Evolutionary conservation across 2,113 vertebrate species (phyloP).

Genomic region (Sprattus sprattus): DNA sequence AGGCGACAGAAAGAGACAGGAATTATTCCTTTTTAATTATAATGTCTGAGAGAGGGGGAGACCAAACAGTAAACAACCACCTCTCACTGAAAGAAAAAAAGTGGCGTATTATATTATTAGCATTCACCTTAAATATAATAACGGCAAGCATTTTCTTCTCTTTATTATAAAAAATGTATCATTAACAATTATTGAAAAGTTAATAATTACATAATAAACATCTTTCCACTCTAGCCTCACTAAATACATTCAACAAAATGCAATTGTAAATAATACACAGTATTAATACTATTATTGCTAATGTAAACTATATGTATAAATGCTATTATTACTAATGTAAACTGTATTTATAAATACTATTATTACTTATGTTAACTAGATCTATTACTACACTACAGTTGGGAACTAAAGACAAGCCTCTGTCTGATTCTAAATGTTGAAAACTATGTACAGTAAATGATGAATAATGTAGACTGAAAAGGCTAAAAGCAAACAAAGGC

Average conservation of each 20-base stretch:
- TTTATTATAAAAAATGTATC: constrained; percentile 1
- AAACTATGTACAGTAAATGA: constrained; percentile 25
- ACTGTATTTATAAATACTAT: too few species aligned
- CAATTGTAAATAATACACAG: neutral
- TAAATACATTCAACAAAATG: neutral
- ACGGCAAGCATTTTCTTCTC: neutral
- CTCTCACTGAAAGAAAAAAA: constrained; percentile 61
- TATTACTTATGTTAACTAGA: neutral
- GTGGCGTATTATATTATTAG: constrained; percentile 30
- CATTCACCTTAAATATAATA: constrained; percentile 42
- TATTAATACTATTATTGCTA: neutral
- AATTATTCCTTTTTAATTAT: constrained; percentile 75
- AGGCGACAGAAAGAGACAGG: constrained; percentile 62
- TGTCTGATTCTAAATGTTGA: neutral
- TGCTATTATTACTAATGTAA: neutral
- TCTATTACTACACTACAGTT: neutral
- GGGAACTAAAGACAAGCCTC: neutral
- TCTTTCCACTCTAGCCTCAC: neutral
- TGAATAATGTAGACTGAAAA: constrained; percentile 39
- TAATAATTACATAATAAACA: neutral
- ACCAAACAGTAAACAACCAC: constrained; percentile 74
- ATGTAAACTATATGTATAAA: neutral
- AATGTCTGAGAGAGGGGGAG: constrained; percentile 70
- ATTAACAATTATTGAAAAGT: neutral
- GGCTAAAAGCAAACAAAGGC: constrained; percentile 30